Percentiles rank a stretch among this genome's conserved stretches.
These are phyloP conservation scores for Helicoverpa assulta DNA, from an alignment of 2,888 invertebrate genomes.

Conservation along the genomic window DNA sequence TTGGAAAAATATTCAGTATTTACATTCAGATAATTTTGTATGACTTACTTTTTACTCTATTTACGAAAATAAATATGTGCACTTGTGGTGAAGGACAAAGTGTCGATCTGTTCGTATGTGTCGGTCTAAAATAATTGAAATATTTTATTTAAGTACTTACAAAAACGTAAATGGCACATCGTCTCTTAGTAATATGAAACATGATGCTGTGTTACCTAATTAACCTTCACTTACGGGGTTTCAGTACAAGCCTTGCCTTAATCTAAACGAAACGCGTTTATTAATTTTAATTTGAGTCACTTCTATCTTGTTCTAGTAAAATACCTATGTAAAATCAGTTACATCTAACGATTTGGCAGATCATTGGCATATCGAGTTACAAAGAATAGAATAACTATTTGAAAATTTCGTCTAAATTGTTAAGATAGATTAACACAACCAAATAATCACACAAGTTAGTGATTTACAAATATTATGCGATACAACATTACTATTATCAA, in stretches of 20 bases:
- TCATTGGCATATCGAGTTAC: conserved; percentile 77
- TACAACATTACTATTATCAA: conserved; percentile 58
- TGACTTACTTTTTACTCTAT: conserved; percentile 69
- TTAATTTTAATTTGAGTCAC: conserved; percentile 64
- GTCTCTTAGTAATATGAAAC: conserved; percentile 62
- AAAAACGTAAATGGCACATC: conserved; percentile 70
- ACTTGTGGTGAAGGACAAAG: conserved; percentile 54
- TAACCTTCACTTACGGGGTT: conserved; percentile 68
- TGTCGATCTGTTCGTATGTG: conserved; percentile 33
- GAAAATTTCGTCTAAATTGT: conserved; percentile 79
- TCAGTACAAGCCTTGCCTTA: conserved; percentile 71
- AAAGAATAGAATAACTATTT: conserved; percentile 71
- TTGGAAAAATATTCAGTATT: conserved; percentile 83
- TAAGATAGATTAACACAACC: conserved; percentile 85
- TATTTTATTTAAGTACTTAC: conserved; percentile 51
- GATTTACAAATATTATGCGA: conserved; percentile 71
- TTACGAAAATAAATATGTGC: conserved; percentile 78
- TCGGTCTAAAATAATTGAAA: conserved; percentile 48
- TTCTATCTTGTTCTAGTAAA: conserved; percentile 71
- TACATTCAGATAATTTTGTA: conserved; percentile 68
- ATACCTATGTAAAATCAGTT: conserved; percentile 67
- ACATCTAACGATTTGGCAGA: conserved; percentile 74
- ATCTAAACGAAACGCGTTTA: conserved; percentile 74
- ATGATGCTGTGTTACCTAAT: conserved; percentile 48
- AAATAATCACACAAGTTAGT: conserved; percentile 88